Evolutionary conservation across 2,888 invertebrate genomes (phyloP), one percentile per base, ranked within the genome.

Genomic region (Pammene fasciana): DNA sequence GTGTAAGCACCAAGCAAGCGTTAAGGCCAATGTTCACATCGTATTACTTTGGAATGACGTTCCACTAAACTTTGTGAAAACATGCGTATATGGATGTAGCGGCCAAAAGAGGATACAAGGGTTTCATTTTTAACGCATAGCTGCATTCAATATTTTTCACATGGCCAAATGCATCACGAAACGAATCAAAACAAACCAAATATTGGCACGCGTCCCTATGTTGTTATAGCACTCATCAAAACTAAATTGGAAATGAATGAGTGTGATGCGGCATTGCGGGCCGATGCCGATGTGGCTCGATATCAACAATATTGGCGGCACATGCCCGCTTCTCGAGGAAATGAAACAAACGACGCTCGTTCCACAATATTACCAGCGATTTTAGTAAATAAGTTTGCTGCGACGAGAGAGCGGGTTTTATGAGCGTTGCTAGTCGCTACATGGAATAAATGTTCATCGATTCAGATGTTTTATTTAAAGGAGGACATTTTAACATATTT

Each of bases 211-310:
- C 77, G 72, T 74, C 70, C 57, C 84, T 83, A 87, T 88, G 84
- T 84, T 84, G 85, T 89, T 86, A 89, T 77, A 80, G 78, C 75
- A 82, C 83, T 84, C 85, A 88, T 90, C 89, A 86, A 83, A 86
- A 84, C 82, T 80, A 84, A 87, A 88, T 90, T 84, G 85, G 82
- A 79, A 85, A 88, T 85, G 84, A 86, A 88, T 84, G 84, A 82
- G 80, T 77, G 79, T 78, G 82, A 81, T 79, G 79, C 80, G 76
- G 57, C 65, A 55, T 79, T 72, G 74, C 75, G 68, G 73, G 72
- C 76, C 76, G 50, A 52, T 16, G 52, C 36, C 36, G 45, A 45
- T 74, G n/a, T n/a, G 71, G 75, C 71, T 75, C 75, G 75, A 76
- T 79, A 80, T 79, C 80, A 75, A 76, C 79, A 78, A 79, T 84